Conservation (phyloP, 2,888 invertebrate species). For the Hirtodrosophila alboralis region DNA sequence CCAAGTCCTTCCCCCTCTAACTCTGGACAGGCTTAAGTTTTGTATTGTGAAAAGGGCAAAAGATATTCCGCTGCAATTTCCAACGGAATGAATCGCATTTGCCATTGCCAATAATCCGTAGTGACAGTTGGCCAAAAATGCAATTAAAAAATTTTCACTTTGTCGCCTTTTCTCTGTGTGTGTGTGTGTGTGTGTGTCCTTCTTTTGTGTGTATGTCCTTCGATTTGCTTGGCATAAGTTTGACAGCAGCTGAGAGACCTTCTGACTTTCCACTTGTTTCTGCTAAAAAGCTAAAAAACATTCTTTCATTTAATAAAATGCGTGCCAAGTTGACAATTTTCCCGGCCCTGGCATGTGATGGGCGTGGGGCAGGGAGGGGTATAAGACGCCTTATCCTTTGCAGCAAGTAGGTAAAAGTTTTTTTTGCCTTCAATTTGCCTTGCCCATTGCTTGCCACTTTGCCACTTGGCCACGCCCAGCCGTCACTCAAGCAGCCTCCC, state of each 20-base stretch:
- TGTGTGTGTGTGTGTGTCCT: constrained; percentile 22
- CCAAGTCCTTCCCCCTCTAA: neutral
- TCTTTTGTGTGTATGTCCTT: constrained; percentile 39
- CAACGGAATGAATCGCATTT: constrained; percentile 71
- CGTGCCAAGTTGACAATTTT: constrained; percentile 80
- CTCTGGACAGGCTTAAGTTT: constrained; percentile 43
- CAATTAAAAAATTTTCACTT: constrained; percentile 80
- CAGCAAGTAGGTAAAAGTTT: constrained; percentile 40
- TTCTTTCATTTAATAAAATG: constrained; percentile 79
- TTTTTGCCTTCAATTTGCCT: constrained; percentile 35
- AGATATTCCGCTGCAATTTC: constrained; percentile 68
- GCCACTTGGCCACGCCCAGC: constrained; percentile 36
- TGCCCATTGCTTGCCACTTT: constrained; percentile 24
- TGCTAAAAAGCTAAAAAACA: constrained; percentile 56
- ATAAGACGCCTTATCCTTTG: constrained; percentile 20
- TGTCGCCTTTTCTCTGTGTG: constrained; percentile 42
- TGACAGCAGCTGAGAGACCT: constrained; percentile 62
- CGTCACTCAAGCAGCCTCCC: constrained; percentile 45
- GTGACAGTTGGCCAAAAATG: constrained; percentile 79
- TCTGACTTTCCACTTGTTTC: constrained; percentile 22
- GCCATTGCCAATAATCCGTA: constrained; percentile 72
- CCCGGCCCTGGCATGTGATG: constrained; percentile 13
- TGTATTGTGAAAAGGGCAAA: constrained; percentile 50
- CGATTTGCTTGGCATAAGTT: constrained; percentile 77
- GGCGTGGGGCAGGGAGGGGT: constrained; percentile 25